Base-by-base conservation (phyloP, 2,888 invertebrate genomes). In the Lysandra coridon region DNA sequence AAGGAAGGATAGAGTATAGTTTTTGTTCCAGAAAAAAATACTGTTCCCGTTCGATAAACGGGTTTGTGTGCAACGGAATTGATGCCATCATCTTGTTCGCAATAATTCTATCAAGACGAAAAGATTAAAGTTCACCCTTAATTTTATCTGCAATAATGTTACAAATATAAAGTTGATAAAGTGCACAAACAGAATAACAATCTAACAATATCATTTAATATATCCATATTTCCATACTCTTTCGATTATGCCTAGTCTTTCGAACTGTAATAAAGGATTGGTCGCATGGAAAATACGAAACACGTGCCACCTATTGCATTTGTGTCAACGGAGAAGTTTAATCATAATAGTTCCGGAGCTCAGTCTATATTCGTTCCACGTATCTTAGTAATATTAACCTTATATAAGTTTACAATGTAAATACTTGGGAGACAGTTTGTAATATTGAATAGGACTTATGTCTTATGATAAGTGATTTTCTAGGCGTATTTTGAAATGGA, bases 221-320 rank as follows among this genome's bases (percentile, higher is more conserved):
- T 30, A 23, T 6, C 60, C 30, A n/a, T 40, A 77, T 57, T 57
- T 33, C 53, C n/a, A 60, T 37, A 73, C 49, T 75, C 49, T 23
- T 49, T 75, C 49, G 44, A 75, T 75, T 69, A 75, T 23, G 75
- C 75, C 75, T 44, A 49, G 49, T 30, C 44, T 75, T 12, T 49
- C 49, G 30, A 49, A 75, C 49, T 75, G 75, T 30, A 75, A 75
- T 44, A 75, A 75, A 75, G 53, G 75, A 75, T 75, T 75, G 75
- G 75, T 75, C 75, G 75, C 23, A 75, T n/a, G 44, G 75, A 44
- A 75, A 75, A 75, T 44, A 75, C 75, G 75, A 75, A 75, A 75
- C 49, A 75, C 75, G 49, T 75, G 75, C 75, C 14, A 49, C 49
- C 75, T 75, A 44, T 49, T 44, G 75, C 75, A 75, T 75, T 75